Evolutionary conservation across 2,797 vertebrate species (phyloP), one percentile per base, ranked within the genome.

Genomic region (Acanthiza pusilla): DNA sequence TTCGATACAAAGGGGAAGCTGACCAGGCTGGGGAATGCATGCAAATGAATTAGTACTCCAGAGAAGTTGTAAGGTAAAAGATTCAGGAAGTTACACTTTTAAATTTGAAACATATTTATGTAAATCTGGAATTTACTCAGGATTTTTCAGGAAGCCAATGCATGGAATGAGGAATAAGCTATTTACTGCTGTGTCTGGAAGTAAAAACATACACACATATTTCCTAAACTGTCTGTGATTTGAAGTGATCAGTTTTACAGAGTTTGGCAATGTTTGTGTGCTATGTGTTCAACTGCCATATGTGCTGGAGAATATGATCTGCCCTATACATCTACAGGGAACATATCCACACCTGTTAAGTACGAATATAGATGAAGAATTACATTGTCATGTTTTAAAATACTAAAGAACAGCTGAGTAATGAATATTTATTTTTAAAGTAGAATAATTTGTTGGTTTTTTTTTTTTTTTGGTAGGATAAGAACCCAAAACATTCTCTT

Each of bases 361-460:
- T 45, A 34, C 27, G 20, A 94, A 42, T 80, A 40, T 13, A 61
- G 38, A 76, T 65, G 25, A 86, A 63, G 34, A 76, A 79, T 38
- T 54, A 3, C 16, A 48, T 10, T 62, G 18, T 9, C 16, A 23
- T 71, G 19, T 72, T 79, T 92, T 48, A 38, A 92, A 91, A 72
- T 54, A 65, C 3, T 55, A 86, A 63, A 85, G 20, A 74, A 62
- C 14, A 86, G 57, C 50, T 13, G n/a, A 85, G 22, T n/a, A 93
- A 83, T 19, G 91, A 74, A 74, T 91, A 76, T 42, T 97, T 89
- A 36, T 67, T 95, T 94, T 92, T 80, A 76, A 57, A 92, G 53
- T 27, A 81, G 68, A 38, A 38, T 38, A 38, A 88, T 58, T 45
- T 22, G n/a, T n/a, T n/a, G n/a, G n/a, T n/a, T n/a, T n/a, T n/a